Conservation (phyloP, 2,113 vertebrate species). For the Dipodomys stephensi region DNA sequence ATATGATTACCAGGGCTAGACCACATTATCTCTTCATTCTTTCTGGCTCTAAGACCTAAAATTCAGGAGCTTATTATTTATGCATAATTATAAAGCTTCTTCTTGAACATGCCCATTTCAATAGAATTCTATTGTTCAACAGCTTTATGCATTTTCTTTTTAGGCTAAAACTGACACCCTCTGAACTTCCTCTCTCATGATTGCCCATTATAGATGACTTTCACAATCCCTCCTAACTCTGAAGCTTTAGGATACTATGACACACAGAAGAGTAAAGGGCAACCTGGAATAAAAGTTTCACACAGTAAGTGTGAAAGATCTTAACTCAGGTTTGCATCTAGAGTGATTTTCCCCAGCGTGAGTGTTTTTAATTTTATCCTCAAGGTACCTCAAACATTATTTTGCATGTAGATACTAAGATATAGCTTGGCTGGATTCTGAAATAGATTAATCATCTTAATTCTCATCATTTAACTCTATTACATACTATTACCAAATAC, state of each 20-base stretch:
- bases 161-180: background rate
- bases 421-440: background rate
- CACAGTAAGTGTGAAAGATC: background rate
- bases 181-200: constrained; percentile 20
- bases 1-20: background rate
- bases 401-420: constrained; percentile 27
- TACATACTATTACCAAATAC: constrained; percentile 24
- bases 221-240: constrained; percentile 24
- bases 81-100: background rate
- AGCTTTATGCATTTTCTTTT: constrained; percentile 20
- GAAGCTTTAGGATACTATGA: constrained; percentile 20
- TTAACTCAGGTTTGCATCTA: background rate
- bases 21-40: constrained; percentile 38
- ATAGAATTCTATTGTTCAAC: constrained; percentile 35
- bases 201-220: constrained; percentile 12
- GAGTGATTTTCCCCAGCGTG: background rate
- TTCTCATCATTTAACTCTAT: constrained; percentile 18
- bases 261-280: background rate
- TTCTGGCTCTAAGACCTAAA: constrained; percentile 37
- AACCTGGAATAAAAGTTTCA: background rate
- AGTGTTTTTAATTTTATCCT: constrained; percentile 10
- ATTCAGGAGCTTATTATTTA: constrained; percentile 31
- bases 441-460: constrained; percentile 35
- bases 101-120: constrained; percentile 27
- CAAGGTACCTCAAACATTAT: background rate